These are phyloP conservation scores for Tiliacea aurago DNA, from an alignment of 2,888 invertebrate genomes.

Conservation along the genomic window DNA sequence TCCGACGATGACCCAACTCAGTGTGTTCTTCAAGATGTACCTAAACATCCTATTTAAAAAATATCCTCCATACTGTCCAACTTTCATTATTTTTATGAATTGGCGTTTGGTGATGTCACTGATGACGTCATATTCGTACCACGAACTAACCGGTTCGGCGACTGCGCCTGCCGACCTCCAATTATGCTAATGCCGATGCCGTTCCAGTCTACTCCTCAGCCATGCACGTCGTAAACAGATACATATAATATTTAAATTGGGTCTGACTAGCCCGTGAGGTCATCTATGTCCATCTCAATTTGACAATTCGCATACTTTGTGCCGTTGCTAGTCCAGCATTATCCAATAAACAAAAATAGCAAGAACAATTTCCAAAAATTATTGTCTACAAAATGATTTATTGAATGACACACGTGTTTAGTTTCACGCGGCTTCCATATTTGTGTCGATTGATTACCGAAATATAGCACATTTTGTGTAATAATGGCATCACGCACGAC, in stretches of 20 bases:
- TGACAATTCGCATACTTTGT: slow-evolving; percentile 21
- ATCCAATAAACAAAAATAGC: slow-evolving; percentile 34
- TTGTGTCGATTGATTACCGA: slow-evolving; percentile 52
- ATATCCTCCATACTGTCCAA: slow-evolving; percentile 7
- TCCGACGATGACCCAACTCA: neutral
- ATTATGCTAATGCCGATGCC: slow-evolving; percentile 84
- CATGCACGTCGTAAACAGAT: slow-evolving; percentile 66
- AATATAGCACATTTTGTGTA: slow-evolving; percentile 60
- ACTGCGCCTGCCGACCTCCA: slow-evolving; percentile 81
- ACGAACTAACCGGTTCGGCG: slow-evolving; percentile 82
- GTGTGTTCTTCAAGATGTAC: neutral
- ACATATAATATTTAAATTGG: slow-evolving; percentile 63
- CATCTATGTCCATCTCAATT: slow-evolving; percentile 56
- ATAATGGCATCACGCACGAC: slow-evolving; percentile 63
- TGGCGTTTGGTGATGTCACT: slow-evolving; percentile 79
- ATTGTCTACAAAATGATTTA: slow-evolving; percentile 12
- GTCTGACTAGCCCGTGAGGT: slow-evolving; percentile 62
- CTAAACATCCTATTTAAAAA: neutral
- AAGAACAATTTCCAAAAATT: slow-evolving; percentile 22
- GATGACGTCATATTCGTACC: slow-evolving; percentile 83
- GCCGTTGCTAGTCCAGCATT: slow-evolving; percentile 26
- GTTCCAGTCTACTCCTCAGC: slow-evolving; percentile 73
- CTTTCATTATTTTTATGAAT: slow-evolving; percentile 56
- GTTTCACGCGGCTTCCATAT: slow-evolving; percentile 57
- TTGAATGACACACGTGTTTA: slow-evolving; percentile 54